Evolutionary conservation across 2,888 invertebrate genomes (phyloP), one percentile per base, ranked within the genome.

Genomic region (Eumerus sabulonum): DNA sequence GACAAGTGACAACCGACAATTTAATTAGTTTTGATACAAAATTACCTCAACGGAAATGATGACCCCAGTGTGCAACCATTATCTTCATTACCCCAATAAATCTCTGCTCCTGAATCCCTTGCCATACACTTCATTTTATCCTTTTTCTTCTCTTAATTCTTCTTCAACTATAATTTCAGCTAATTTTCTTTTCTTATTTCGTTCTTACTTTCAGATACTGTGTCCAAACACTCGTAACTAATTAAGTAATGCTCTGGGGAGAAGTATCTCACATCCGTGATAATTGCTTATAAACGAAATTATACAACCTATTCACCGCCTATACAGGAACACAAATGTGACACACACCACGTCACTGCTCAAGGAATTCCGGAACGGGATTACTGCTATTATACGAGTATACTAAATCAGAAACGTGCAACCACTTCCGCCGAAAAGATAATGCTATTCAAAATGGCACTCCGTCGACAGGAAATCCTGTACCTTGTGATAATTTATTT

Each of bases 401-500:
- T 18, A 76, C 64, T 60, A 18, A 67, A 67, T 51, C 45, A 66
- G 13, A 47, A 42, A 45, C 56, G 36, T 50, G 13, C 38, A 40
- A 35, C 9, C 1, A 44, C 56, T 14, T 11, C 59, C 17, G 17
- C 19, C 13, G n/a, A n/a, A 56, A 54, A 48, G 62, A 70, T 35
- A 56, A 67, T 66, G 19, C 38, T 40, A 54, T 72, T 66, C 72
- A 77, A 72, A 47, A 79, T 79, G 79, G 38, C 50, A 44, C 53
- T 64, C 1, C 47, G 64, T 50, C 63, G 38, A 36, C 68, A 68
- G 60, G 45, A 68, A 12, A 68, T 79, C 42, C 40, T 79, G 59
- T 68, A 68, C 13, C 40, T 79, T 56, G 68, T 74, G 56, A 54
- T 79, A 70, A 79, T 79, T 68, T 79, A 60, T 54, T 64, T 79